phyloP scores from a whole-genome alignment of 2,888 invertebrate genomes.

The Mesorhabditis spiculigera region DNA sequence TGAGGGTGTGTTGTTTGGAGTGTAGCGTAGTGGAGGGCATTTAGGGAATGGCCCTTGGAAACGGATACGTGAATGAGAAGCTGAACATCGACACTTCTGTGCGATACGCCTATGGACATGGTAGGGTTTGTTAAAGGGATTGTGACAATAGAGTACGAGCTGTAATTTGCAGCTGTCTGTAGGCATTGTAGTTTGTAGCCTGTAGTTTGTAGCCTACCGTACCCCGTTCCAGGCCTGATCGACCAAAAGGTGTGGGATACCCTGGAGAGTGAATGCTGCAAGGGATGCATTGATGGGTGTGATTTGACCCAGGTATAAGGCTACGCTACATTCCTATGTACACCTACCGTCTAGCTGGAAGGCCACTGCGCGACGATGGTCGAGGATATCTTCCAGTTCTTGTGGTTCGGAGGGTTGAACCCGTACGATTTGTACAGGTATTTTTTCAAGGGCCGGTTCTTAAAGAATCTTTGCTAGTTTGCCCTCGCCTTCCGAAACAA shows the following conservation, averaged over 20 bases:
- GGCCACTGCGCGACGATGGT: conserved; percentile 46
- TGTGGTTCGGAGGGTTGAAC: conserved; percentile 56
- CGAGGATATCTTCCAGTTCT: conserved; percentile 55
- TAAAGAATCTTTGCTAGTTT: background rate
- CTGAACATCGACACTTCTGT: conserved; percentile 58
- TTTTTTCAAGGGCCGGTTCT: background rate
- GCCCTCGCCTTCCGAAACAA: background rate
- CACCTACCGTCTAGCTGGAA: conserved; percentile 19
- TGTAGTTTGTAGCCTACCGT: too few species aligned
- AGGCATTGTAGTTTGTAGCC: too few species aligned
- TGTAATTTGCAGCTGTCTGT: background rate
- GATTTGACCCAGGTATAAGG: conserved; percentile 41
- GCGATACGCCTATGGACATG: conserved; percentile 58
- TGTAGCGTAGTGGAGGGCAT: background rate
- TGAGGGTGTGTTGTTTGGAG: conserved; percentile 31
- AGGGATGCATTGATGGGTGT: conserved; percentile 52
- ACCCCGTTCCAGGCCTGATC: conserved; percentile 25
- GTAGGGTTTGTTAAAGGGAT: conserved; percentile 16
- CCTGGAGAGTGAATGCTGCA: conserved; percentile 51
- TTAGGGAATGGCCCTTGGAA: conserved; percentile 57
- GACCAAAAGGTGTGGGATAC: conserved; percentile 55
- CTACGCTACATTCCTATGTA: background rate
- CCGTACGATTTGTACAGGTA: conserved; percentile 47
- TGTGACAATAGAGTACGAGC: background rate
- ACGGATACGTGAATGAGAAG: conserved; percentile 55